Conservation (phyloP, 2,888 invertebrate genomes). For the Daptonema setosum region DNA sequence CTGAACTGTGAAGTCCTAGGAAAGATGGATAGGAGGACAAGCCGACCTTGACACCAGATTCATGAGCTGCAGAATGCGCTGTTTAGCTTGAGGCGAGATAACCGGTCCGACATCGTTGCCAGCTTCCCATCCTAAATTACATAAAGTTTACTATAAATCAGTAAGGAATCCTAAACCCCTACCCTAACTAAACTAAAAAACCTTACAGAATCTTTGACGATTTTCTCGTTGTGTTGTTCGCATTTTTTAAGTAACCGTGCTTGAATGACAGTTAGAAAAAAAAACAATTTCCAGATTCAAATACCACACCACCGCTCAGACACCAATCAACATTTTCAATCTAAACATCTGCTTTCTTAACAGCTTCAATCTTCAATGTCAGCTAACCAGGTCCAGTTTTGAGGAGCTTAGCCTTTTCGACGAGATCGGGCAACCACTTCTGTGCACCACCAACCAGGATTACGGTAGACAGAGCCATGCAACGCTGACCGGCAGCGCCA, state of each 20-base stretch:
- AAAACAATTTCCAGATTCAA: too few relatives aligned
- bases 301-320: background rate
- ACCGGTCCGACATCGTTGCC: conserved; percentile 51
- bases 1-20: too few relatives aligned
- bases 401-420: conserved; percentile 52
- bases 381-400: conserved; percentile 39
- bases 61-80: conserved; percentile 49
- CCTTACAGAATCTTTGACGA: too few relatives aligned
- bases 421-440: conserved; percentile 78
- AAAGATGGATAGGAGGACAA: too few relatives aligned
- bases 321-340: too few relatives aligned
- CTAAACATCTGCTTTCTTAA: background rate
- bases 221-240: too few relatives aligned
- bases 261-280: too few relatives aligned
- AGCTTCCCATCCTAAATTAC: conserved; percentile 35
- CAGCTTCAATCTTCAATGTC: background rate
- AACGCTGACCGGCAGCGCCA: conserved; percentile 94
- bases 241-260: too few relatives aligned
- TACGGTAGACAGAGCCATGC: conserved; percentile 37
- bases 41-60: too few relatives aligned
- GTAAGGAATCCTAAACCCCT: too few relatives aligned
- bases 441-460: conserved; percentile 73
- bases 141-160: too few relatives aligned
- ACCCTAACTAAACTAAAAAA: too few relatives aligned
- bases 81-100: conserved; percentile 69